Evolutionary conservation across 2,888 invertebrate genomes (phyloP), one percentile per base, ranked within the genome.

Genomic region (Chironomus tentans): DNA sequence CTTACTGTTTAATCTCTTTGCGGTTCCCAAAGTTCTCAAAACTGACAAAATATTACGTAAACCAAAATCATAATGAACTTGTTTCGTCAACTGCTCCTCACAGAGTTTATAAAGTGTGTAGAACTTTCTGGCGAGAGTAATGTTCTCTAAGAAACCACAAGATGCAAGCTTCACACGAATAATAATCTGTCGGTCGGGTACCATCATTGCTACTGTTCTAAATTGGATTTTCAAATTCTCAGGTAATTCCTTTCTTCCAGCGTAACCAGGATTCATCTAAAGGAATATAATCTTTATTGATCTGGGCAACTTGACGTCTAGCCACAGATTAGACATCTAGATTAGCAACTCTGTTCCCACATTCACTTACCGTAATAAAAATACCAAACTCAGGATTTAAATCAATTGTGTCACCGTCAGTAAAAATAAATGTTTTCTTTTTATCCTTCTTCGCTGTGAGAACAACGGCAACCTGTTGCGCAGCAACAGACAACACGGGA

Each of bases 181-280:
- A 80, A 98, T 98, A 81, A 98, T 98, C 85, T 97, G 97, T 77
- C 97, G 86, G 83, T 98, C 98, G 0, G 98, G 97, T 15, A 98
- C 97, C 97, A 98, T 97, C 98, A 98, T 98, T 62, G 98, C 96
- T 0, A 98, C 97, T 0, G 97, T 97, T 76, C 98, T 90, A 84
- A 98, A 98, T 84, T 98, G 97, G 80, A 98, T 96, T 86, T 98
- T 98, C 79, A 98, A 86, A 85, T 98, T 98, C 85, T 98, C 98
- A 0, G 98, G 98, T 70, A 98, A 84, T 82, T 97, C 97, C 81
- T 97, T 97, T 76, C 98, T 89, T 0, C 97, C 97, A 38, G 97
- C 97, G 82, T 98, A 98, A 0, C 97, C 71, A 50, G 76, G 70
- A 68, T 71, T 72, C 69, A 61, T 68, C 80, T 81, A 83, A 95